Base-by-base conservation (phyloP, 2,113 vertebrate genomes). In the Eubucco bourcierii region DNA sequence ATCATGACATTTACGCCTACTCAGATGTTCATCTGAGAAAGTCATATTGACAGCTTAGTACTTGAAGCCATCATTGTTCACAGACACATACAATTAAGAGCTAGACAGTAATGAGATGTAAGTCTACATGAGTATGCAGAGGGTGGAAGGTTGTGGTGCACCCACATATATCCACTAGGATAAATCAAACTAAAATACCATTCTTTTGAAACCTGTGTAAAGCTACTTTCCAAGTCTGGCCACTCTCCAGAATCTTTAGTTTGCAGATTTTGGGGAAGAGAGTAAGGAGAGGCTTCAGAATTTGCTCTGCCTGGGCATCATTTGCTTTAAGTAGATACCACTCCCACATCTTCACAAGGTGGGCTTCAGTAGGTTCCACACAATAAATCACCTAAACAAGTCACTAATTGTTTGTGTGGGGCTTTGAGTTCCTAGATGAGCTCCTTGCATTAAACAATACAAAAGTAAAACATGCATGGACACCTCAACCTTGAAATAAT, bases 1-100 rank as follows among this genome's bases (percentile, higher is more conserved):
- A 68, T 96, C 96, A 95, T 95, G 95, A 92, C 88, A 96, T 96
- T 95, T 94, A 97, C 94, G 58, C 91, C 96, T 92, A 97, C 93
- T 92, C 93, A 81, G 91, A 97, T 91, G 78, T 90, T 96, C 94
- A 95, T 80, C 90, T 92, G 88, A 80, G 61, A 95, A 86, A 96
- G 65, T 96, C 94, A 94, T 87, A 93, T 37, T 97, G 97, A 96
- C 94, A 97, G 87, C 64, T 94, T 80, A 92, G 84, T 87, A 93
- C 28, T 71, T 84, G 77, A 90, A 96, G 82, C 90, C 90, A 94
- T 91, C 95, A 93, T 83, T 97, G 90, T 85, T 97, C 87, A 91
- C 80, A 95, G 88, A 97, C 90, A 97, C 94, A 95, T 88, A 73
- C 93, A 95, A 93, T 91, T 95, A 95, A 95, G 85, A 95, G 79